phyloP scores from a whole-genome alignment of 2,888 invertebrate species.

The Ariolimax columbianus region DNA sequence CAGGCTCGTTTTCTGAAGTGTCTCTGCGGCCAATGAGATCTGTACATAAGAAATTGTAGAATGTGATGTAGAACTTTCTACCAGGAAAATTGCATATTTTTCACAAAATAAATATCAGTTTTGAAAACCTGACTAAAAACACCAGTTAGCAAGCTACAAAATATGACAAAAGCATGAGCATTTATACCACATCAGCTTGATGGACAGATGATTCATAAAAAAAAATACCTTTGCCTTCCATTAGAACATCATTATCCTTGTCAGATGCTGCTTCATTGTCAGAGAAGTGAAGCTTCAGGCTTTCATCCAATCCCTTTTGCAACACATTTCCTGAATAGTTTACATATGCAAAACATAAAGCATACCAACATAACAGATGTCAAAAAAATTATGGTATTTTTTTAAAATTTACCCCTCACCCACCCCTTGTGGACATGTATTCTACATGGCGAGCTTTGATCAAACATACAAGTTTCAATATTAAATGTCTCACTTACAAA shows the following conservation, averaged over 20 bases:
- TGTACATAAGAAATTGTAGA: background rate
- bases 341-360: too few relatives aligned
- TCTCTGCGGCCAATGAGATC: background rate
- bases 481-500: too few relatives aligned
- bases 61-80: background rate
- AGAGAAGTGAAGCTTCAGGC: conserved; percentile 53
- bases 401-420: too few relatives aligned
- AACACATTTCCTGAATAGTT: conserved; percentile 16
- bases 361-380: too few relatives aligned
- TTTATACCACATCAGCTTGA: too few relatives aligned
- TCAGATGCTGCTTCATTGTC: conserved; percentile 55
- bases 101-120: background rate
- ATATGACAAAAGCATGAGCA: too few relatives aligned
- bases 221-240: background rate
- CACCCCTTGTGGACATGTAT: too few relatives aligned
- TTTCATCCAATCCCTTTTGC: conserved; percentile 31
- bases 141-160: background rate
- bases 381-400: too few relatives aligned
- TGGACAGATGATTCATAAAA: background rate
- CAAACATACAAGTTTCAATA: too few relatives aligned
- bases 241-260: conserved; percentile 47
- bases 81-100: background rate
- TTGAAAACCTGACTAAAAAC: background rate
- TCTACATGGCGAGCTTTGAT: too few relatives aligned
- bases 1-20: background rate